Percentiles rank a stretch among this genome's conserved stretches.
phyloP scores from a whole-genome alignment of 2,113 vertebrate species.

The Lophius piscatorius region DNA sequence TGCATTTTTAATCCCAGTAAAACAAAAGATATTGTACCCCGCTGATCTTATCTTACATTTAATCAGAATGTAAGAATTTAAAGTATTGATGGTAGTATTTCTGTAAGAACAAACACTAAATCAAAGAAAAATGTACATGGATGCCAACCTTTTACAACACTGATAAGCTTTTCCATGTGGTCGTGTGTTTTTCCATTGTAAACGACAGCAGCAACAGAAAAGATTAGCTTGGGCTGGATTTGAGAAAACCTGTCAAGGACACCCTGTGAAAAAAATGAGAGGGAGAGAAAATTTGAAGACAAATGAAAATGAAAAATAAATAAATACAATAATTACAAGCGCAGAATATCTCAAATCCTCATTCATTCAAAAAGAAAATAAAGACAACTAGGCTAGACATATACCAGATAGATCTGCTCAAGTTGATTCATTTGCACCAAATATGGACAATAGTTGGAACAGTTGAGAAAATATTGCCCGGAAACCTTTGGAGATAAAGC shows the following conservation, averaged over 20 bases:
- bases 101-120: background rate
- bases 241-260: constrained; percentile 97
- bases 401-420: too few relatives aligned
- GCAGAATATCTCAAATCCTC: background rate
- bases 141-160: constrained; percentile 87
- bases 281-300: too few relatives aligned
- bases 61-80: too few relatives aligned
- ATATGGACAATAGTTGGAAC: too few relatives aligned
- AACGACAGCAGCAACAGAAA: constrained; percentile 93
- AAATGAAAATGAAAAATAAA: too few relatives aligned
- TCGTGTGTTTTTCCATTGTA: constrained; percentile 92
- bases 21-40: too few relatives aligned
- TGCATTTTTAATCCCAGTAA: too few relatives aligned
- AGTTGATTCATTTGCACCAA: too few relatives aligned
- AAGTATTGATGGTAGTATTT: background rate
- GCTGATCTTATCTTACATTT: too few relatives aligned
- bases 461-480: too few relatives aligned
- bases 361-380: background rate
- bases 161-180: constrained; percentile 92
- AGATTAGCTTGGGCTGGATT: constrained; percentile 94
- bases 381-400: background rate
- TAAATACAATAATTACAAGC: too few relatives aligned
- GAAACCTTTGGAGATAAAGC: too few relatives aligned
- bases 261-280: constrained; percentile 76
- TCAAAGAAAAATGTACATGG: background rate